Percentiles rank a stretch among this genome's conserved stretches.
Evolutionary conservation across 2,113 vertebrate genomes (phyloP).

Genomic region (Phrynocephalus versicolor): DNA sequence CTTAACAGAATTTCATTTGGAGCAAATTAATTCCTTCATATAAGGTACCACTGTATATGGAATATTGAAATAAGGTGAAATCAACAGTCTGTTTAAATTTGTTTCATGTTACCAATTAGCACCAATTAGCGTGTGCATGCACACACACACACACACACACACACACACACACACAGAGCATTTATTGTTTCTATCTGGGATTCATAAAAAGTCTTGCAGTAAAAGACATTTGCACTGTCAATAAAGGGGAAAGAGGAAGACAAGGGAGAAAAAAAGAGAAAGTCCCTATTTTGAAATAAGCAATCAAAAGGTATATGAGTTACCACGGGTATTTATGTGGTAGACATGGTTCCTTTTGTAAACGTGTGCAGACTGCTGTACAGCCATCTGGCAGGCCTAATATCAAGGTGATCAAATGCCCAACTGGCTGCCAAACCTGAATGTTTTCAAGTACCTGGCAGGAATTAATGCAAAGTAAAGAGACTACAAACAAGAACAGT

Average conservation of each 20-base stretch:
- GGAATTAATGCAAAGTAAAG: constrained; percentile 24
- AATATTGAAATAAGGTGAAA: not conserved
- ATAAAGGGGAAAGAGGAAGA: not conserved
- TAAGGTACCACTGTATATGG: too few relatives aligned
- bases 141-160: not conserved
- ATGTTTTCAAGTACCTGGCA: not conserved
- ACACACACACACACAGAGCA: not conserved
- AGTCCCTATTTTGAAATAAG: not conserved
- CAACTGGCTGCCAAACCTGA: not conserved
- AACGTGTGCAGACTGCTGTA: constrained; percentile 14
- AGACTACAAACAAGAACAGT: not conserved
- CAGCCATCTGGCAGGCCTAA: not conserved
- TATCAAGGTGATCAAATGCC: constrained; percentile 6
- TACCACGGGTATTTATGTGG: constrained; percentile 8
- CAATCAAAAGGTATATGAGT: not conserved
- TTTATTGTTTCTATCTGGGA: not conserved
- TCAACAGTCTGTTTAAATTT: not conserved
- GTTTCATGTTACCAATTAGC: not conserved
- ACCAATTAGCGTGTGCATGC: too few relatives aligned
- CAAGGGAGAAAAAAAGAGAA: not conserved
- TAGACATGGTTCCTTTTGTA: constrained; percentile 19
- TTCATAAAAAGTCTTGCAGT: rapidly evolving
- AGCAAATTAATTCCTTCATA: too few relatives aligned
- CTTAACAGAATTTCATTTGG: too few relatives aligned
- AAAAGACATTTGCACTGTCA: not conserved